Evolutionary conservation across 1,140 invertebrate genomes (phyloP).

Genomic region (Bombus huntii): DNA sequence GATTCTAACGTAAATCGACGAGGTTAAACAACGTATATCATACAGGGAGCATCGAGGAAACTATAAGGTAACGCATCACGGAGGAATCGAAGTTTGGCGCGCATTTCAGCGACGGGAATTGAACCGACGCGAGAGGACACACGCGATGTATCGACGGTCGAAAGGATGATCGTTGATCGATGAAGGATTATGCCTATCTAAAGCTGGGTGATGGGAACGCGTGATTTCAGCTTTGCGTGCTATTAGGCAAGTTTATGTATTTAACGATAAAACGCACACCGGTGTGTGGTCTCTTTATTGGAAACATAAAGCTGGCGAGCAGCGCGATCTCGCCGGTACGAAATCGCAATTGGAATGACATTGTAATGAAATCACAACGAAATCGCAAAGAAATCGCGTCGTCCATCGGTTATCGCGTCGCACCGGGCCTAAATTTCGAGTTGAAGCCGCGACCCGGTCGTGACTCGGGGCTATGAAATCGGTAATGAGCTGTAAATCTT

Average conservation of each 20-base stretch:
- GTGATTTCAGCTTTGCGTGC: background rate
- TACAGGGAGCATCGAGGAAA: background rate
- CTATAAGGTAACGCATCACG: background rate
- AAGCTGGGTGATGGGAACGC: background rate
- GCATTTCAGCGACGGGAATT: background rate
- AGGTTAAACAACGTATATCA: background rate
- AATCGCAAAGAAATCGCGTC: background rate
- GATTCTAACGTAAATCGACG: background rate
- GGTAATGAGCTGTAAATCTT: conserved; percentile 82
- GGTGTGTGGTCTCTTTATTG: background rate
- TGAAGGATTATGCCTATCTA: background rate
- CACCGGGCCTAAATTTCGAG: conserved; percentile 10
- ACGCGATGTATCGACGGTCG: background rate
- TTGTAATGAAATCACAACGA: background rate
- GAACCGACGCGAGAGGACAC: background rate
- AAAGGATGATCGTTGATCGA: background rate
- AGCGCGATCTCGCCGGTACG: background rate
- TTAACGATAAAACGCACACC: background rate
- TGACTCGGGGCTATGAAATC: conserved; percentile 76
- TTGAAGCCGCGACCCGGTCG: conserved; percentile 52
- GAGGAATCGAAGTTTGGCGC: background rate
- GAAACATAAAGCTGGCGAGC: background rate
- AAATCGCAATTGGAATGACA: background rate
- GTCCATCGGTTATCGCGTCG: background rate
- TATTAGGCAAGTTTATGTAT: background rate